Percentiles rank a stretch among this genome's conserved stretches.
phyloP scores from a whole-genome alignment of 2,797 vertebrate species.

The Mormyrops attenuatus region DNA sequence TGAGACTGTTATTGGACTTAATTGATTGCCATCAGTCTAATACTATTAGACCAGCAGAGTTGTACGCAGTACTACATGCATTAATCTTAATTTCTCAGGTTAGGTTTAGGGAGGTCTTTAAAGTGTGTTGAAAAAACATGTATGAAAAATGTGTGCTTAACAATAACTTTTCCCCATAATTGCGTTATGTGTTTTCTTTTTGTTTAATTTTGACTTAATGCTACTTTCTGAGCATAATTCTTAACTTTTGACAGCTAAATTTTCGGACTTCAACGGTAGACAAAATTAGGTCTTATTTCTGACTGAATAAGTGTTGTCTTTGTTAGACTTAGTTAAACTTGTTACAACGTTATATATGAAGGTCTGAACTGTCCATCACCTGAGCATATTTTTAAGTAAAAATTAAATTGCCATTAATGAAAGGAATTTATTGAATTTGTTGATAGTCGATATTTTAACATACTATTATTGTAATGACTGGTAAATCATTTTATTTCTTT shows the following conservation, averaged over 20 bases:
- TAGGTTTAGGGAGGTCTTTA: neutral
- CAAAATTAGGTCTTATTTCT: neutral
- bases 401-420: neutral
- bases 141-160: neutral
- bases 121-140: neutral
- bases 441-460: neutral
- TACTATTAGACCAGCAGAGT: constrained; percentile 53
- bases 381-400: neutral
- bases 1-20: constrained; percentile 56
- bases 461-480: neutral
- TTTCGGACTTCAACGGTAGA: neutral
- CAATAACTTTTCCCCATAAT: neutral
- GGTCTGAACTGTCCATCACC: neutral
- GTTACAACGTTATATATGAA: neutral
- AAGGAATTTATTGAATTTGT: neutral
- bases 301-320: neutral
- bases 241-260: neutral
- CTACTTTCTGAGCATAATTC: neutral
- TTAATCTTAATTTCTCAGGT: neutral
- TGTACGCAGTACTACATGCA: constrained; percentile 22
- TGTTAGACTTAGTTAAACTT: neutral
- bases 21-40: constrained; percentile 61
- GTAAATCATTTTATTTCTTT: neutral
- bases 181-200: neutral
- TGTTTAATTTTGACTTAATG: neutral